Evolutionary conservation across 2,888 invertebrate species (phyloP).

Genomic region (Bombylius discolor): DNA sequence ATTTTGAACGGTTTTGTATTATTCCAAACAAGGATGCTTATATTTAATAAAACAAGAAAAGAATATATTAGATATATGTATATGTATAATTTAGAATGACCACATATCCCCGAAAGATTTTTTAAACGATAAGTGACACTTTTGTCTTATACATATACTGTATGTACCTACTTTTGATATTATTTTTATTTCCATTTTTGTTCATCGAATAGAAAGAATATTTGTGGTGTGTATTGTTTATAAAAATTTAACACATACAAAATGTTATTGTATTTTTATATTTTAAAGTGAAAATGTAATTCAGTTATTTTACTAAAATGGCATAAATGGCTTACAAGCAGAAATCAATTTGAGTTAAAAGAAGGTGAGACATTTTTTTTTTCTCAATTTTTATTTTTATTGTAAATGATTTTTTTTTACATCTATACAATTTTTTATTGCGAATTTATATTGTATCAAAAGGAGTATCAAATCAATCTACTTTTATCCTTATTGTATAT

Average conservation of each 20-base stretch:
- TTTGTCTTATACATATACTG: neutral
- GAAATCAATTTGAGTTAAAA: neutral
- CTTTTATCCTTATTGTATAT: too few species aligned
- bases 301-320: slow-evolving; percentile 1
- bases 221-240: too few species aligned
- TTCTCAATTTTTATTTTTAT: neutral
- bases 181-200: slow-evolving; percentile 3
- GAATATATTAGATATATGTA: neutral
- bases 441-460: too few species aligned
- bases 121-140: slow-evolving; percentile 3
- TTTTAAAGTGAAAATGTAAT: slow-evolving; percentile 1
- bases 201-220: neutral
- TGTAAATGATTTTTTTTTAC: too few species aligned
- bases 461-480: too few species aligned
- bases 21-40: neutral
- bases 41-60: neutral
- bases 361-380: neutral
- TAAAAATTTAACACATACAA: too few species aligned
- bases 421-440: too few species aligned
- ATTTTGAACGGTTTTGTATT: neutral
- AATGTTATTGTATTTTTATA: neutral
- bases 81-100: neutral
- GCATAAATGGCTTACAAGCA: slow-evolving; percentile 5
- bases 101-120: neutral
- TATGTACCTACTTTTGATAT: too few species aligned